Base-by-base conservation (phyloP, 2,797 vertebrate genomes). In the Arnoldichthys spilopterus region DNA sequence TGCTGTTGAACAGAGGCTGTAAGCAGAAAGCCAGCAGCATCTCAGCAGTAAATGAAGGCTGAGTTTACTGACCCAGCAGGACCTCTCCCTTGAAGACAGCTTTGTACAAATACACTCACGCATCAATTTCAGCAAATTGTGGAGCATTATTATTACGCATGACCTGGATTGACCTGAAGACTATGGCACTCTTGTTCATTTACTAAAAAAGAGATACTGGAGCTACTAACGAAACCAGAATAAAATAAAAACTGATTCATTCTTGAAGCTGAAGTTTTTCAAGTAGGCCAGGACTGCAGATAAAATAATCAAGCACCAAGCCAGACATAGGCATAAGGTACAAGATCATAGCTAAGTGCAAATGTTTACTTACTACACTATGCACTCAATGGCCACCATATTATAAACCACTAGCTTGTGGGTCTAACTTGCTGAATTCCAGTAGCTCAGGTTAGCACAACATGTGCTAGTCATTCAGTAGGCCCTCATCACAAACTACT, bases 61-160 rank as follows among this genome's bases (percentile, higher is more conserved):
- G 30, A 24, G 67, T 51, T 77, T 62, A 53, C 67, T 30, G 30
- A 53, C 59, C 37, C 26, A 54, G n/a, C 22, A 54, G 30, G 32
- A 45, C 26, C 16, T 11, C 32, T 72, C 8, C 8, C 59, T 56
- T 34, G n/a, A 56, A 64, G 45, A 77, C 40, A 51, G 16, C 37
- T 67, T 47, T 26, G 15, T 40, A 83, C 45, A 53, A 53, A 24
- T 51, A 63, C 34, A 71, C 12, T 24, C 3, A 70, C 37, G 54
- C 24, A 66, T 16, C 28, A 59, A 72, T 30, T 49, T 77, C 74
- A 66, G 72, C 59, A 56, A 64, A 66, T 56, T 47, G 26, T 6
- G 30, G 28, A 32, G 18, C 18, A 66, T 54, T 28, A 20, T 58
- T 64, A 78, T 66, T 56, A 66, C 9, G 22, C 2, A 28, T 66